Base-by-base conservation (phyloP, 2,888 invertebrate genomes). In the Pollenia amentaria region DNA sequence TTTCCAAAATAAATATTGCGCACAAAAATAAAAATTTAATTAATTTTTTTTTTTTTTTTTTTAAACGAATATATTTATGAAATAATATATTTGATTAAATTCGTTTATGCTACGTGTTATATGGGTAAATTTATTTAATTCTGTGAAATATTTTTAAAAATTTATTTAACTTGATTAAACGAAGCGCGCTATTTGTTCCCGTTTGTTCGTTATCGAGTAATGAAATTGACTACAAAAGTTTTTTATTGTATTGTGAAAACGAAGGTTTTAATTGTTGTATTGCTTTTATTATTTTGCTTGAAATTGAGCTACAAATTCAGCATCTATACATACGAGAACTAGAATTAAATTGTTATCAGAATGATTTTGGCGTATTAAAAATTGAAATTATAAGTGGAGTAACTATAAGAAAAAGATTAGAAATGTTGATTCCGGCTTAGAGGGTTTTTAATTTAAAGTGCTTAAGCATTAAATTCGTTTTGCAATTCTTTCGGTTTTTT, bases 171-270 rank as follows among this genome's bases (percentile, higher is more conserved):
- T 75, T 16, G 64, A 40, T 73, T 73, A 72, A 69, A 53, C 10
- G 29, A 16, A 79, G 53, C 78, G 85, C 48, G 60, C 67, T 9
- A 38, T 75, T 69, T 73, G 48, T 65, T 46, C 21, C 67, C 60
- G 73, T 81, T 40, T 77, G 65, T 67, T 81, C 77, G 64, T 73
- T 82, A 78, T 55, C 82, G 69, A 85, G 55, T 75, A 82, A 75
- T 78, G 72, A 48, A 78, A 67, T 67, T 72, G 76, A 81, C 64
- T 67, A 18, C 60, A 38, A 51, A 55, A 55, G 67, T 60, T 75
- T 62, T n/a, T 65, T 57, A 18, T 65, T 57, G 55, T 76, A 10
- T 21, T 76, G 46, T 82, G 53, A 46, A 48, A 77, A 69, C 65
- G 38, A 62, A 55, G 65, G 46, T 72, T 78, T 67, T 67, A 73